phyloP scores from a whole-genome alignment of 2,113 vertebrate genomes.

The Euleptes europaea region DNA sequence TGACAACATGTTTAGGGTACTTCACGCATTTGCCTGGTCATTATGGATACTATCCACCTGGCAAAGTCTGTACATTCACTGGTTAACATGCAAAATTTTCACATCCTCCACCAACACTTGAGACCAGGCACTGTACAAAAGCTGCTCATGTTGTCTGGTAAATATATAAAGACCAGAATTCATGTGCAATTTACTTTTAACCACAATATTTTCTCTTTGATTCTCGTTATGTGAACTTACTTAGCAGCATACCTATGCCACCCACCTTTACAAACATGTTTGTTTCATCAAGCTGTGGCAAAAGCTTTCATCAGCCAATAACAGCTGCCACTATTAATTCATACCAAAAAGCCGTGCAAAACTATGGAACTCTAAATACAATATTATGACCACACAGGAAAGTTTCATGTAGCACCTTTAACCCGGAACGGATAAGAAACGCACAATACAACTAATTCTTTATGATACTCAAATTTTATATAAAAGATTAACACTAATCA shows the following conservation, averaged over 20 bases:
- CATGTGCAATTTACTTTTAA: neutral
- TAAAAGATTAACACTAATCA: conserved; percentile 11
- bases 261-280: neutral
- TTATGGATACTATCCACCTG: too few relatives aligned
- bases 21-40: too few relatives aligned
- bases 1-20: too few relatives aligned
- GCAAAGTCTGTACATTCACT: too few relatives aligned
- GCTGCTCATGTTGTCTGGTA: neutral
- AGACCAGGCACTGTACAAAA: neutral
- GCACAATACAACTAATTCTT: conserved; percentile 34
- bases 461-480: conserved; percentile 16
- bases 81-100: neutral
- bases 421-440: conserved; percentile 27
- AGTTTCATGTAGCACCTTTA: neutral
- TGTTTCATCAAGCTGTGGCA: neutral
- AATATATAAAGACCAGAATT: neutral
- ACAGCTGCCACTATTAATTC: neutral
- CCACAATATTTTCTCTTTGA: neutral
- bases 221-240: neutral
- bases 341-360: neutral
- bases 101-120: neutral
- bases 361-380: neutral
- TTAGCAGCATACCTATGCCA: neutral
- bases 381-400: neutral
- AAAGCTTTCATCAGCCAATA: neutral